phyloP scores from a whole-genome alignment of 2,113 vertebrate species.

The Rhegmatorhina hoffmannsi region DNA sequence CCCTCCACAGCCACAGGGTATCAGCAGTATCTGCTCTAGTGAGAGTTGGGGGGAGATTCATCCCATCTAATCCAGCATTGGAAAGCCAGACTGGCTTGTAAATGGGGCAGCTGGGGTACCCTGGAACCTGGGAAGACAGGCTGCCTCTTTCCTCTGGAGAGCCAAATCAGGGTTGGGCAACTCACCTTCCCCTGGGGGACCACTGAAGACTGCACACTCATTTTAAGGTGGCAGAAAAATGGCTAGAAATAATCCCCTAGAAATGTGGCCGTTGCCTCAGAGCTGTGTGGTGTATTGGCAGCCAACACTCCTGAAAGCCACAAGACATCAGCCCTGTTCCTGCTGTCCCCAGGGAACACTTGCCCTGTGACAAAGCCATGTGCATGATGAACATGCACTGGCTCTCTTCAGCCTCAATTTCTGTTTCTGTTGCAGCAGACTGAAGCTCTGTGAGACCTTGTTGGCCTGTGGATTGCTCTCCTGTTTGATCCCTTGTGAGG shows the following conservation, averaged over 20 bases:
- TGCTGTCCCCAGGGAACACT: not conserved
- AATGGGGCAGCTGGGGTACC: not conserved
- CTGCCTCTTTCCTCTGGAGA: not conserved
- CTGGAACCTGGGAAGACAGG: not conserved
- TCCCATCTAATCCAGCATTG: not conserved
- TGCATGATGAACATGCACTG: not conserved
- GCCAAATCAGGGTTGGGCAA: not conserved
- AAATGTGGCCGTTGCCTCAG: not conserved
- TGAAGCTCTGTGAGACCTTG: not conserved
- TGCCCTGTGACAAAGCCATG: not conserved
- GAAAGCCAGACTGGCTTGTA: accelerated
- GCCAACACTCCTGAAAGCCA: not conserved
- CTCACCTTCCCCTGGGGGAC: not conserved
- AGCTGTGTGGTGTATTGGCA: not conserved
- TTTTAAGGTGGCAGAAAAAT: not conserved
- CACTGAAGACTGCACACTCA: not conserved
- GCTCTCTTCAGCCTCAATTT: not conserved
- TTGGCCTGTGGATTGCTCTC: not conserved
- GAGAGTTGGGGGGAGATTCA: not conserved
- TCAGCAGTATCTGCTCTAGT: not conserved
- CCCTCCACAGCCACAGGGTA: not conserved
- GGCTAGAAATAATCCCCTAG: not conserved
- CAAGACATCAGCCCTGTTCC: not conserved
- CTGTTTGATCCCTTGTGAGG: not conserved
- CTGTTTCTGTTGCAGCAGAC: not conserved